Conservation (phyloP, 2,888 invertebrate genomes). For the Drosophila pseudotalamancana region DNA sequence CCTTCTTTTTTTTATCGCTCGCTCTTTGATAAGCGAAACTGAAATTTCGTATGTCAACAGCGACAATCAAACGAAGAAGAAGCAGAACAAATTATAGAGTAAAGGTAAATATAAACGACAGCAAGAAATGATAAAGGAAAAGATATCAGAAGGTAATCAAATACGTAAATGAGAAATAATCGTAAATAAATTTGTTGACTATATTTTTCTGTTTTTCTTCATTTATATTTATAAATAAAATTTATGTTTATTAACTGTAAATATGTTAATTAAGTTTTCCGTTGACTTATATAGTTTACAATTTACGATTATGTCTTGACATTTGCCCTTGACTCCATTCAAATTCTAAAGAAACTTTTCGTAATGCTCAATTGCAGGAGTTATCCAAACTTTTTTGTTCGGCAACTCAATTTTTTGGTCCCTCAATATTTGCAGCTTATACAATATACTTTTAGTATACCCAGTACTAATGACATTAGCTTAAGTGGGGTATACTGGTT, state of each 20-base stretch:
- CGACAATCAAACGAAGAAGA: constrained; percentile 15
- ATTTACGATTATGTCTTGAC: constrained; percentile 1
- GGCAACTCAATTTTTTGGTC: constrained; percentile 35
- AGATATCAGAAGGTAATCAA: constrained; percentile 58
- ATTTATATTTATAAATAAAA: too few species aligned
- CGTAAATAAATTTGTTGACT: constrained; percentile 58
- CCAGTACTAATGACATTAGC: not conserved
- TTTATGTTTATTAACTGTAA: too few species aligned
- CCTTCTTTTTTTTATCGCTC: constrained; percentile 27
- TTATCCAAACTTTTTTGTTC: constrained; percentile 28
- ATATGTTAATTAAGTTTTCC: constrained; percentile 19
- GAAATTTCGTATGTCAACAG: constrained; percentile 20
- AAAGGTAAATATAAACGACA: too few species aligned
- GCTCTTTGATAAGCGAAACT: constrained; percentile 44
- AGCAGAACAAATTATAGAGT: not conserved
- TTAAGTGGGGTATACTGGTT: not conserved
- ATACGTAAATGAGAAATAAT: constrained; percentile 75
- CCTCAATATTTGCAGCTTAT: constrained; percentile 22
- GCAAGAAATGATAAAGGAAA: constrained; percentile 27
- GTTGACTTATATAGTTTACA: not conserved
- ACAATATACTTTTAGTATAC: constrained; percentile 7
- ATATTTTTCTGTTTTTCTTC: constrained; percentile 2
- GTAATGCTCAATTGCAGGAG: constrained; percentile 28
- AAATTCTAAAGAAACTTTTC: constrained; percentile 11
- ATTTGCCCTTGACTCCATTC: constrained; percentile 15